Percentiles rank a stretch among this genome's conserved stretches.
phyloP scores from a whole-genome alignment of 2,888 invertebrate species.

The Hyalella azteca region DNA sequence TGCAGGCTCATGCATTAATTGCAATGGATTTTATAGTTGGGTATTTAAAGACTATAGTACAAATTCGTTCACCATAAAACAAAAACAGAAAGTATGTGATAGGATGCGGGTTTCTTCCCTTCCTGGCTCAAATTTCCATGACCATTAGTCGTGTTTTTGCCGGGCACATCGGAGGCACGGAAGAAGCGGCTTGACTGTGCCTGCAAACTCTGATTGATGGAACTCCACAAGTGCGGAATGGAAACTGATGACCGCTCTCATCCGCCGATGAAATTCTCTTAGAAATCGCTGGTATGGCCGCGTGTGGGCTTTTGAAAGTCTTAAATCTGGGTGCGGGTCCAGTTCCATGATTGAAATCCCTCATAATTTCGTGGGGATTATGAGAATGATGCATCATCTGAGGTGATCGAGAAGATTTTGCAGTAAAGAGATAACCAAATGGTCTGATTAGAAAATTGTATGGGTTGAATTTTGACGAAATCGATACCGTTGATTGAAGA shows the following conservation, averaged over 20 bases:
- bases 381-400: no score
- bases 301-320: no score
- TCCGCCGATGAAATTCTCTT: neutral
- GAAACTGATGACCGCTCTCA: slow-evolving; percentile 8
- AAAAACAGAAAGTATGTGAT: neutral
- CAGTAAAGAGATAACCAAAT: no score
- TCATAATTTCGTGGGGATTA: no score
- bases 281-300: neutral
- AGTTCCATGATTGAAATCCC: no score
- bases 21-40: neutral
- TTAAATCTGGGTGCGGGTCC: no score
- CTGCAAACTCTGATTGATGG: slow-evolving; percentile 17
- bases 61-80: neutral
- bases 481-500: no score
- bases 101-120: neutral
- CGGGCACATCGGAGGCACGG: neutral
- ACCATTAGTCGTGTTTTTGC: neutral
- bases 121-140: neutral
- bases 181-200: neutral
- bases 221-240: neutral
- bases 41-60: neutral
- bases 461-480: no score
- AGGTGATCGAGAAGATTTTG: no score
- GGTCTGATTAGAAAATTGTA: no score
- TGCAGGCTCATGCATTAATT: neutral